Base-by-base conservation (phyloP, 2,113 vertebrate genomes). In the Pavo muticus region DNA sequence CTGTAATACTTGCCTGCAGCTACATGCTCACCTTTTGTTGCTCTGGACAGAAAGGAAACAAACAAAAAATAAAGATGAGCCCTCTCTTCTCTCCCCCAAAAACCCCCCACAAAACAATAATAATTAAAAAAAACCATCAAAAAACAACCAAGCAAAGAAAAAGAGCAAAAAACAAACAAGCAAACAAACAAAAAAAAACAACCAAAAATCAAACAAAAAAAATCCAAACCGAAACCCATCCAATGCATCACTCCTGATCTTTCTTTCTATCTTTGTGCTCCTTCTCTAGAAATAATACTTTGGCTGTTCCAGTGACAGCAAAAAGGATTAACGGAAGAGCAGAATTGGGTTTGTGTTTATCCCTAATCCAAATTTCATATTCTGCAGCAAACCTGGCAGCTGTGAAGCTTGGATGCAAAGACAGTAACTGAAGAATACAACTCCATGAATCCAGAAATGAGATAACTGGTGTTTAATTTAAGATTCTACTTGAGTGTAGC, bases 311-410 rank as follows among this genome's bases (percentile, higher is more conserved):
- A 70, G 25, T 87, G 73, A 50, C 54, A 90, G 60, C 44, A 59
- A 67, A 89, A 94, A 82, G 44, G 84, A 94, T 95, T 95, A 95
- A 78, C 67, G 64, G 68, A 85, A 75, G 82, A 91, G 39, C 89
- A 81, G 84, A 91, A 83, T 70, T 92, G 10, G 39, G 47, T 93
- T 93, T 96, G 25, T 75, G 78, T 93, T 93, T 92, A 92, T 94
- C 69, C 65, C 29, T 95, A 95, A 95, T 94, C 78, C 89, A 88
- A 72, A 88, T 90, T 93, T 91, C 52, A 7, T 72, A 48, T 88
- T 84, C 54, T 67, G 42, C 80, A 40, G 71, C 1, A 6, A 96
- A 96, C 56, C 57, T 94, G 93, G 80, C 87, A 94, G 76, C 87
- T 83, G 39, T 42, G 89, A 90, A 95, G 44, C 77, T 76, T 85